phyloP scores from a whole-genome alignment of 2,888 invertebrate species.

The Drosophila incognita region DNA sequence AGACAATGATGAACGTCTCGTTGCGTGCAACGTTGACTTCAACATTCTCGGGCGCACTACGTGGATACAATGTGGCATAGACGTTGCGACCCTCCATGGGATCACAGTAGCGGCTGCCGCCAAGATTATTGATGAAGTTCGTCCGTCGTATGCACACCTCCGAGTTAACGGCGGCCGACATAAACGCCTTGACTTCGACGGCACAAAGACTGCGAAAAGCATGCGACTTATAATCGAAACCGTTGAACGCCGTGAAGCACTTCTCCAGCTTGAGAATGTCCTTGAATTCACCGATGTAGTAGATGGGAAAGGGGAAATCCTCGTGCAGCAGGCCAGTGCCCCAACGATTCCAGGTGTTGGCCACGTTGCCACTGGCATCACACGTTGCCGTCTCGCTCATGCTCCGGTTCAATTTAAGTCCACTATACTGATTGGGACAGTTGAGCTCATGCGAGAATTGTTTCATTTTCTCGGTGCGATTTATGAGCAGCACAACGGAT shows the following conservation, averaged over 20 bases:
- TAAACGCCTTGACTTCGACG: constrained; percentile 93
- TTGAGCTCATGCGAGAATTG: constrained; percentile 88
- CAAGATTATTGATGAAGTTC: constrained; percentile 86
- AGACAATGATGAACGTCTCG: constrained; percentile 90
- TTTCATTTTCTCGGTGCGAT: constrained; percentile 77
- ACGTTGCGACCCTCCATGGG: constrained; percentile 91
- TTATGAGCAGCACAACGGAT: constrained; percentile 88
- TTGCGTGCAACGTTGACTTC: constrained; percentile 21
- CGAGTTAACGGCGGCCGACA: constrained; percentile 95
- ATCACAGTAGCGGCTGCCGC: constrained; percentile 90
- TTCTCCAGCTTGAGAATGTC: constrained; percentile 87
- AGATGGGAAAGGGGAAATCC: constrained; percentile 95
- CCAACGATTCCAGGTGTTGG: constrained; percentile 90
- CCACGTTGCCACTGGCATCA: constrained; percentile 84
- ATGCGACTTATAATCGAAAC: constrained; percentile 88
- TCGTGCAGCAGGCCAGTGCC: constrained; percentile 91
- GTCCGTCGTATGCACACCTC: constrained; percentile 92
- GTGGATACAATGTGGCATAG: constrained; percentile 88
- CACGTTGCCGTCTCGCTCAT: constrained; percentile 82
- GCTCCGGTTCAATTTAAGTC: constrained; percentile 76
- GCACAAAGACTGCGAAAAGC: constrained; percentile 92
- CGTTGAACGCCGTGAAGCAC: constrained; percentile 90
- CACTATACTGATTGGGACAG: constrained; percentile 93
- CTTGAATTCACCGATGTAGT: constrained; percentile 88
- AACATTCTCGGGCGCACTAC: constrained; percentile 59